Percentiles rank a stretch among this genome's conserved stretches.
phyloP scores from a whole-genome alignment of 2,888 invertebrate genomes.

The Xanthorhoe designata region DNA sequence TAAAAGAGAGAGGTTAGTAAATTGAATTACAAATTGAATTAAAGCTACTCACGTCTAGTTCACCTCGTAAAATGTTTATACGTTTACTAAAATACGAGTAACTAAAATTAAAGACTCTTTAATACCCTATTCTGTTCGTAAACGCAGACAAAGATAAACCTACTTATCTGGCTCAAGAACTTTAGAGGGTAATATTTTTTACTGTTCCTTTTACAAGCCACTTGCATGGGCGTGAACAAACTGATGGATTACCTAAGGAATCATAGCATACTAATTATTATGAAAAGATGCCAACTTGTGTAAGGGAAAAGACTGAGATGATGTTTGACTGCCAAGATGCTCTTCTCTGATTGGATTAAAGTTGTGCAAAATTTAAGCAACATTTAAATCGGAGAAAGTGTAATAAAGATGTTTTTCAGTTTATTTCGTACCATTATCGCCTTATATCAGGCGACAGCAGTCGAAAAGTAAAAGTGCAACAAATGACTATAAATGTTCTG shows the following conservation, averaged over 20 bases:
- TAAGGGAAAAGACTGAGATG: too few species aligned
- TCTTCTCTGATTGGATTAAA: too few species aligned
- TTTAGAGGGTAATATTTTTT: slow-evolving; percentile 45
- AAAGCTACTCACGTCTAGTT: slow-evolving; percentile 69
- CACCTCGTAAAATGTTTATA: slow-evolving; percentile 72
- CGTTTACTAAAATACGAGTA: slow-evolving; percentile 67
- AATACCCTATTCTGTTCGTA: slow-evolving; percentile 63
- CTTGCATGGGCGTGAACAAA: background rate
- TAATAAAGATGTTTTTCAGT: too few species aligned
- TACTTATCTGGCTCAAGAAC: slow-evolving; percentile 53
- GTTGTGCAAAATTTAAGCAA: too few species aligned
- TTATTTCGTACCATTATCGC: too few species aligned
- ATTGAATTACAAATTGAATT: slow-evolving; percentile 59
- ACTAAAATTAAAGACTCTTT: slow-evolving; percentile 70
- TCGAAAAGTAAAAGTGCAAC: background rate
- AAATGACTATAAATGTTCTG: too few species aligned
- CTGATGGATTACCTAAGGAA: background rate
- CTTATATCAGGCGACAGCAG: background rate
- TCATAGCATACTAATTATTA: background rate
- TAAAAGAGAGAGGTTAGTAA: slow-evolving; percentile 45
- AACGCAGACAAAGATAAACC: slow-evolving; percentile 58
- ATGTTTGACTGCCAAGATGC: too few species aligned
- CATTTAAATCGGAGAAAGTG: too few species aligned
- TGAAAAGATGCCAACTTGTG: too few species aligned
- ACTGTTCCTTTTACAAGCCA: slow-evolving; percentile 8